These are phyloP conservation scores for Rhyacophila evoluta DNA, from an alignment of 2,888 invertebrate genomes.

Conservation along the genomic window DNA sequence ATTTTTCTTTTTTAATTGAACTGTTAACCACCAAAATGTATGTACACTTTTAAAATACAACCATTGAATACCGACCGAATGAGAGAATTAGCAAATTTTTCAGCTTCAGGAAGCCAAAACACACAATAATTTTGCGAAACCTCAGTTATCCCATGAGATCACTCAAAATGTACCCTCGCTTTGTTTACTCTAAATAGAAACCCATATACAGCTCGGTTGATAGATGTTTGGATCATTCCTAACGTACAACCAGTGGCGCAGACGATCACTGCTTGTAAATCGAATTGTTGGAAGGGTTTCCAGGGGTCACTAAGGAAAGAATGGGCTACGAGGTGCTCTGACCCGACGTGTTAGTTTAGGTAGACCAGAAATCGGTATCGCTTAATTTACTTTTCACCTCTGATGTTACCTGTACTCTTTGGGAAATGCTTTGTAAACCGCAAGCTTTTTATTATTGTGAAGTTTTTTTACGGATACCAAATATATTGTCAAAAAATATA, in stretches of 20 bases:
- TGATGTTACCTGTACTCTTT: conserved; percentile 26
- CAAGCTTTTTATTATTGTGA: neutral
- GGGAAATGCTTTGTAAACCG: neutral
- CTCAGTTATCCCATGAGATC: conserved; percentile 12
- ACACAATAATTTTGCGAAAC: conserved; percentile 8
- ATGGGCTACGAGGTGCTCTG: conserved; percentile 30
- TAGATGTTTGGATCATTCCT: conserved; percentile 33
- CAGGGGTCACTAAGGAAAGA: conserved; percentile 28
- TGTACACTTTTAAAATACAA: neutral
- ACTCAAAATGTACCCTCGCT: conserved; percentile 23
- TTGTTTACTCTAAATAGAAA: neutral
- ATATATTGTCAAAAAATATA: no score
- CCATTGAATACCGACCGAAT: neutral
- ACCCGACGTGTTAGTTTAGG: conserved; percentile 33
- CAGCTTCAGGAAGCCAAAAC: neutral
- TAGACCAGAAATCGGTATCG: conserved; percentile 38
- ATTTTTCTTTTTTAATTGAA: no score
- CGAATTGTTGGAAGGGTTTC: conserved; percentile 30
- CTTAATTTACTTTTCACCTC: conserved; percentile 37
- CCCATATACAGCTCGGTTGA: neutral
- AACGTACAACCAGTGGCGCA: conserved; percentile 16
- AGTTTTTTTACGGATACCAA: no score
- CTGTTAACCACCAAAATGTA: no score
- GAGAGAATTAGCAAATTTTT: neutral
- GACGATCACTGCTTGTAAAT: conserved; percentile 38